Percentiles rank a stretch among this genome's conserved stretches.
Evolutionary conservation across 2,888 invertebrate genomes (phyloP).

Genomic region (Amblyjoppa proteus): DNA sequence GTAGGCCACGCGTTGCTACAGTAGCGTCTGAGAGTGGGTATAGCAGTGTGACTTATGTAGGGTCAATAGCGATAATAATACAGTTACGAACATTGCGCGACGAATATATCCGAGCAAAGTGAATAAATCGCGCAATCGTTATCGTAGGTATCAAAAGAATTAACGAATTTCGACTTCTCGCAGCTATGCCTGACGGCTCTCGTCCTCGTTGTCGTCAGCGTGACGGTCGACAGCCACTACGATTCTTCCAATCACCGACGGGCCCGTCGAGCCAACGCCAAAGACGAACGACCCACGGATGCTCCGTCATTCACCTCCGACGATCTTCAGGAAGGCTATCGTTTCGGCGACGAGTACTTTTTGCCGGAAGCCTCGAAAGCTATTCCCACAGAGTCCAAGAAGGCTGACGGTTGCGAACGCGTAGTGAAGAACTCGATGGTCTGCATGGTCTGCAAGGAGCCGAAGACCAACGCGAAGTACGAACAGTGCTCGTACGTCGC

Average conservation of each 20-base stretch:
- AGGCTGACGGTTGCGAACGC: conserved; percentile 89
- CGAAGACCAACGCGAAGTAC: conserved; percentile 91
- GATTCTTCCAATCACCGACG: conserved; percentile 52
- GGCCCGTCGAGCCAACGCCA: conserved; percentile 75
- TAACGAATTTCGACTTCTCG: conserved; percentile 1
- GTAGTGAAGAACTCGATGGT: conserved; percentile 89
- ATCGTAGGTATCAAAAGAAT: not conserved
- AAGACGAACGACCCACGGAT: conserved; percentile 66
- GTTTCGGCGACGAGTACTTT: conserved; percentile 83
- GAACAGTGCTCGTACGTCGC: conserved; percentile 94
- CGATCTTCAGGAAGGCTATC: conserved; percentile 84
- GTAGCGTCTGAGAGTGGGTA: too few species aligned
- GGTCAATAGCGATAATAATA: too few species aligned
- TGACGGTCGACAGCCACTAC: conserved; percentile 20
- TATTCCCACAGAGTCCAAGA: conserved; percentile 87
- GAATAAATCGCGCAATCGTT: not conserved
- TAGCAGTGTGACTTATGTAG: too few species aligned
- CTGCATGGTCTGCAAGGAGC: conserved; percentile 91
- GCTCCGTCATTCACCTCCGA: conserved; percentile 64
- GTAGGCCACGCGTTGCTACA: too few species aligned
- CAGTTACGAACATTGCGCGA: too few species aligned
- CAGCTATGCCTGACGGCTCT: conserved; percentile 44
- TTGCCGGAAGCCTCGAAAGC: conserved; percentile 84
- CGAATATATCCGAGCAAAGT: not conserved
- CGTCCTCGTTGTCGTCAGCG: conserved; percentile 32